A percentile compares a stretch with the other conserved stretches of the same genome.
These are phyloP conservation scores for Bambusicola thoracicus DNA, from an alignment of 2,113 vertebrate species.

Conservation along the genomic window DNA sequence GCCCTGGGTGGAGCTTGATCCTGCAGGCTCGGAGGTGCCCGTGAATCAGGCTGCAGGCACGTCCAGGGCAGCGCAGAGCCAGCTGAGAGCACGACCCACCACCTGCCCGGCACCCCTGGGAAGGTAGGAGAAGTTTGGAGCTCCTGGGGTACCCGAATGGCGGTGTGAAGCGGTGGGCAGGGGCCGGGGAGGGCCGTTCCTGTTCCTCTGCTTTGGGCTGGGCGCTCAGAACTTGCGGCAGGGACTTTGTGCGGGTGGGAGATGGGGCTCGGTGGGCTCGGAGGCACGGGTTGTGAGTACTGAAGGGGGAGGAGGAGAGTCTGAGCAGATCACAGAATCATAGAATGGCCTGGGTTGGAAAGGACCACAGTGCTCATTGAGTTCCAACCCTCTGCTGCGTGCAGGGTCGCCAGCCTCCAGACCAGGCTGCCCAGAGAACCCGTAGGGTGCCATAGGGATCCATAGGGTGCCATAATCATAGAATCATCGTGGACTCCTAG, in stretches of 20 bases:
- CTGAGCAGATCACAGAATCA: no score
- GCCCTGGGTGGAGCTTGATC: constrained; percentile 67
- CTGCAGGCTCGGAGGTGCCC: constrained; percentile 30
- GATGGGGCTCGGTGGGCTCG: fast-evolving
- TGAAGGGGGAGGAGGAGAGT: not conserved
- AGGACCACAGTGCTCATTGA: no score
- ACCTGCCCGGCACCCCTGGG: constrained; percentile 52
- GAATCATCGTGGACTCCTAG: no score
- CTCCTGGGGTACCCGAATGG: not conserved
- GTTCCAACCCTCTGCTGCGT: no score
- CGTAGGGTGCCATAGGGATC: no score
- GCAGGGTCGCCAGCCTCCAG: no score
- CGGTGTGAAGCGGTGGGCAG: fast-evolving
- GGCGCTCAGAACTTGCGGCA: fast-evolving
- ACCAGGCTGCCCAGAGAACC: no score
- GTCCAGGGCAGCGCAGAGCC: constrained; percentile 12
- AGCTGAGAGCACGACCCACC: constrained; percentile 13
- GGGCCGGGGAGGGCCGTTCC: not conserved
- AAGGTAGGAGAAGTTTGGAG: constrained; percentile 29
- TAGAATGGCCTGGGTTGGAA: no score
- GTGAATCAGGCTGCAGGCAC: constrained; percentile 59
- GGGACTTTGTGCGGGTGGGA: not conserved
- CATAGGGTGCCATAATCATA: no score
- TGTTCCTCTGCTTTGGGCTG: not conserved
- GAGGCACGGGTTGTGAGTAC: not conserved